These are phyloP conservation scores for Ibycter americanus DNA, from an alignment of 2,797 vertebrate species.

Conservation along the genomic window DNA sequence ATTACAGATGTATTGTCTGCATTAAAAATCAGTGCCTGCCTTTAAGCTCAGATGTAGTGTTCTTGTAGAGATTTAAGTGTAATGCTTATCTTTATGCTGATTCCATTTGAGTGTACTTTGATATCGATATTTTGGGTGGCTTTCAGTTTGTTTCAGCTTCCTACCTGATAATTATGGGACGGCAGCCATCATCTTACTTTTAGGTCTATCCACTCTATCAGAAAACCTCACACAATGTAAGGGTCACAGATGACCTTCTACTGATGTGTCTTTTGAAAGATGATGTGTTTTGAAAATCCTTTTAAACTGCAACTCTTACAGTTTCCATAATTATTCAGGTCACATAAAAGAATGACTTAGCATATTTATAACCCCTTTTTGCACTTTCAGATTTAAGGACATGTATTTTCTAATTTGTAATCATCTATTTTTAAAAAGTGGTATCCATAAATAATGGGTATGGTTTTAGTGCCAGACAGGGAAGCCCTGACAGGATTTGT, in stretches of 20 bases:
- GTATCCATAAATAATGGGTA: slow-evolving; percentile 44
- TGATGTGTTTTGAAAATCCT: slow-evolving; percentile 50
- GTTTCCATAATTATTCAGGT: slow-evolving; percentile 60
- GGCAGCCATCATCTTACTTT: slow-evolving; percentile 27
- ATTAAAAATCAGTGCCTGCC: not conserved
- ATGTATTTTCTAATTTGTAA: slow-evolving; percentile 48
- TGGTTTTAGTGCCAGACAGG: slow-evolving; percentile 11
- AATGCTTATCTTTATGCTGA: not conserved
- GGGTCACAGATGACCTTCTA: slow-evolving; percentile 50
- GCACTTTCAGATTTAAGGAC: slow-evolving; percentile 46
- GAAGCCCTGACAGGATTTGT: not conserved
- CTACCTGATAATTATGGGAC: slow-evolving; percentile 22
- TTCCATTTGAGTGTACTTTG: not conserved
- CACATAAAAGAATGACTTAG: slow-evolving; percentile 65
- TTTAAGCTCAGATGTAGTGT: not conserved
- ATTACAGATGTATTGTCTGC: slow-evolving; percentile 32
- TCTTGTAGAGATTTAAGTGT: not conserved
- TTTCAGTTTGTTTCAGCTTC: slow-evolving; percentile 32
- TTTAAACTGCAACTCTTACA: slow-evolving; percentile 24
- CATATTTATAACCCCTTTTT: slow-evolving; percentile 61
- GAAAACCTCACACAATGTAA: not conserved
- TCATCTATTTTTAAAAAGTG: slow-evolving; percentile 46
- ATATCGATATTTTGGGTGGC: slow-evolving; percentile 21
- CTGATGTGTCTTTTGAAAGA: slow-evolving; percentile 46
- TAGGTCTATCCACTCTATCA: not conserved